Evolutionary conservation across 64 coral and sea anemone species (phyloP).

Genomic region (Actinia tenebrosa): DNA sequence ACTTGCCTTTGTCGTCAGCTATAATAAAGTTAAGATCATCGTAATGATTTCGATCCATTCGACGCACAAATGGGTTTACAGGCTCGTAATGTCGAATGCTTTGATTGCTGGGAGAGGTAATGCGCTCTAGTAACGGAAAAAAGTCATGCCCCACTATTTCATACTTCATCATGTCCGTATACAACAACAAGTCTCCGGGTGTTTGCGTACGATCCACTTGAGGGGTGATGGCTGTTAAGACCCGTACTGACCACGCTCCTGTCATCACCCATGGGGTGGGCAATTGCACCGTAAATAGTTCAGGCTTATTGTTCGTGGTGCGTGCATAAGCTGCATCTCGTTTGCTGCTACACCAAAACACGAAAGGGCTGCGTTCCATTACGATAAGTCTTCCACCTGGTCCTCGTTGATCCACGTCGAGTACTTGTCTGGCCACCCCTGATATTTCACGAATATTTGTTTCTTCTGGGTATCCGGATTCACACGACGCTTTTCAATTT

Average conservation of each 20-base stretch:
- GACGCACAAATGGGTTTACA: neutral
- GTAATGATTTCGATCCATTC: no score
- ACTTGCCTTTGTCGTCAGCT: neutral
- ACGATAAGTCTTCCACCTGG: neutral
- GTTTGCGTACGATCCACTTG: neutral
- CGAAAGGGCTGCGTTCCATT: neutral
- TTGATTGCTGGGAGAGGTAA: neutral
- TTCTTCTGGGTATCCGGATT: neutral
- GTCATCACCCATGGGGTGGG: neutral
- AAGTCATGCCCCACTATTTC: neutral
- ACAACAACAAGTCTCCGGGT: neutral
- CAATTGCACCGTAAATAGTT: neutral
- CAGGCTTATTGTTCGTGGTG: neutral
- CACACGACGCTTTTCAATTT: neutral
- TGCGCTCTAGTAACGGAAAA: neutral
- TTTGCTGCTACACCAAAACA: neutral
- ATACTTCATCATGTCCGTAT: neutral
- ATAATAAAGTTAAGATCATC: neutral
- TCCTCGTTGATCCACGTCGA: neutral
- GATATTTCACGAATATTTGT: neutral
- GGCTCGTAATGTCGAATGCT: neutral
- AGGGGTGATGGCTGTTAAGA: neutral
- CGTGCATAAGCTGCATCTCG: neutral
- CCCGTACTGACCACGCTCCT: neutral
- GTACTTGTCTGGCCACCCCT: conserved; percentile 8